Evolutionary conservation across 2,797 vertebrate genomes (phyloP).

Genomic region (Enteromius viviparus): DNA sequence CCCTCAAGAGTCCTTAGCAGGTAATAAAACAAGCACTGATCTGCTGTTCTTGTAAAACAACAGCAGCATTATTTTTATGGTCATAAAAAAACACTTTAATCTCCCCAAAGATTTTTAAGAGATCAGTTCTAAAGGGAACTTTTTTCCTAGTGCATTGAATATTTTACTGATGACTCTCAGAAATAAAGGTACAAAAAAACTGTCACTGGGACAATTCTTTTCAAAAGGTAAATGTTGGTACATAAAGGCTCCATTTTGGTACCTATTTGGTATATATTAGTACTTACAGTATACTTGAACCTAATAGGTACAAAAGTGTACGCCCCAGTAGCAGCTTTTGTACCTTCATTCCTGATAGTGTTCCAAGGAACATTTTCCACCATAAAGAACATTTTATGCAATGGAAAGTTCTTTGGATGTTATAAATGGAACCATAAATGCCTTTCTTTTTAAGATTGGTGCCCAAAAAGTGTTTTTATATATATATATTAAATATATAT

Average conservation of each 20-base stretch:
- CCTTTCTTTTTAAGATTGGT: neutral
- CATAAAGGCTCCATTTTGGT: no score
- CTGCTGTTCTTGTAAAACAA: neutral
- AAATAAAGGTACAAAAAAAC: no score
- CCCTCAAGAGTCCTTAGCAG: conserved; percentile 45
- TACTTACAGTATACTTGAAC: no score
- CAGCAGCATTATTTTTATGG: neutral
- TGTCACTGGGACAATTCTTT: no score
- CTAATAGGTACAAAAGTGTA: no score
- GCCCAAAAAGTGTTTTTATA: neutral
- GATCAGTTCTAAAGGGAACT: neutral
- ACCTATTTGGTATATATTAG: no score
- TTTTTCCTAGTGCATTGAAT: neutral
- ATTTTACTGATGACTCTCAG: neutral
- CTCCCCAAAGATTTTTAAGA: neutral
- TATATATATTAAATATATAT: neutral
- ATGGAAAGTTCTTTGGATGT: neutral
- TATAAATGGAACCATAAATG: neutral
- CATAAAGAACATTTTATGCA: neutral
- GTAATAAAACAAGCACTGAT: neutral
- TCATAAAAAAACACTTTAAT: neutral
- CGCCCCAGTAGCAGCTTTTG: no score
- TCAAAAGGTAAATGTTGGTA: no score
- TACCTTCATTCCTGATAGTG: no score
- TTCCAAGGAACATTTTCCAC: neutral